Conservation (phyloP, 2,113 vertebrate genomes). For the Antigone vipio region DNA sequence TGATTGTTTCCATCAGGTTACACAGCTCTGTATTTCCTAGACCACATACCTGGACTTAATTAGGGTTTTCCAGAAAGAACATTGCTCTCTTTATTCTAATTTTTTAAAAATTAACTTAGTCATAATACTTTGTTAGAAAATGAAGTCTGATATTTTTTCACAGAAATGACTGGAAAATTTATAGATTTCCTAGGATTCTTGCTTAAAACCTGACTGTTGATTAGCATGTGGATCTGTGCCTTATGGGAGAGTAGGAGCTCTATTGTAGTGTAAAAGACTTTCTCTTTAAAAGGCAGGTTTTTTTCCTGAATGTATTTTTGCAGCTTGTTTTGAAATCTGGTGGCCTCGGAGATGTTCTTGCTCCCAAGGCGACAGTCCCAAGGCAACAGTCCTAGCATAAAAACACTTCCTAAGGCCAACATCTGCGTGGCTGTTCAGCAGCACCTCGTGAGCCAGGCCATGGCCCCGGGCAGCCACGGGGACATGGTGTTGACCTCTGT, state of each 20-base stretch:
- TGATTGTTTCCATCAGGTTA: constrained; percentile 58
- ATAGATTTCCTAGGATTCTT: background rate
- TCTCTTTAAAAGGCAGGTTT: background rate
- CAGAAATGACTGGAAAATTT: background rate
- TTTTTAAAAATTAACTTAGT: background rate
- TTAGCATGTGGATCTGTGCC: background rate
- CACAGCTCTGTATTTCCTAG: constrained; percentile 50
- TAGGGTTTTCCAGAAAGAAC: constrained; percentile 27
- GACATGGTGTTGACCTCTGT: background rate
- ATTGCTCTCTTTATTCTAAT: background rate
- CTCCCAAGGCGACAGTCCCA: background rate
- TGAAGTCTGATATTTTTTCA: background rate
- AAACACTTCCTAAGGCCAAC: background rate
- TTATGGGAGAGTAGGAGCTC: background rate
- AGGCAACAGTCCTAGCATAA: background rate
- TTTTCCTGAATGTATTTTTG: background rate
- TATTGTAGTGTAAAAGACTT: background rate
- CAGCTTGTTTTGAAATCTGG: background rate
- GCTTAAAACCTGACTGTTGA: background rate
- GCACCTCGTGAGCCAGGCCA: background rate
- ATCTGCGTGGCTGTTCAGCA: rapidly evolving
- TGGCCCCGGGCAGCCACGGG: rapidly evolving
- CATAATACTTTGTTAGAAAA: background rate
- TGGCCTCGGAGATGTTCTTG: background rate
- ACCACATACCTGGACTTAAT: constrained; percentile 49